Conservation (phyloP, 1,140 invertebrate species). For the Cecropterus lyciades region DNA sequence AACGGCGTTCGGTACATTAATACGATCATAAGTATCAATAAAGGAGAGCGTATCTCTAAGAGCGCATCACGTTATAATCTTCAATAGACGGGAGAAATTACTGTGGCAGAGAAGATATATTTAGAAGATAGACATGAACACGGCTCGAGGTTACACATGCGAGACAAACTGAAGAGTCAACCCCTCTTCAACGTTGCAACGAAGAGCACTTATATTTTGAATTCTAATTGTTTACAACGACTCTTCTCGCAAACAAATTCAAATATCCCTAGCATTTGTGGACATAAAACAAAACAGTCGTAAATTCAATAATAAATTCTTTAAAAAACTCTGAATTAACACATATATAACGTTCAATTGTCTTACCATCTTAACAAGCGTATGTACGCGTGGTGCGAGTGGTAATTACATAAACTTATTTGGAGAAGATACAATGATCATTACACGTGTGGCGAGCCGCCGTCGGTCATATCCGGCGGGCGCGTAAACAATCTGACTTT, state of each 20-base stretch:
- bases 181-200: conserved; percentile 37
- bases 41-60: conserved; percentile 13
- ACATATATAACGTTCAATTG: too few relatives aligned
- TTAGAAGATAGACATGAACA: conserved; percentile 47
- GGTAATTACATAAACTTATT: conserved; percentile 29
- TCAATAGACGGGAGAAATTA: conserved; percentile 34
- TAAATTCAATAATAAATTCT: too few relatives aligned
- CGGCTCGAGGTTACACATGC: conserved; percentile 44
- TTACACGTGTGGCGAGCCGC: conserved; percentile 63
- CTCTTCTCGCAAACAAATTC: conserved; percentile 19
- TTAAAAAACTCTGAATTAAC: too few relatives aligned
- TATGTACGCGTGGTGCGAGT: too few relatives aligned
- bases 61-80: conserved; percentile 29
- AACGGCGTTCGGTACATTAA: neutral
- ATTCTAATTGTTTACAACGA: conserved; percentile 42
- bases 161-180: conserved; percentile 44
- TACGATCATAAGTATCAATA: conserved; percentile 22
- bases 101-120: conserved; percentile 38
- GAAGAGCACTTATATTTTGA: conserved; percentile 47
- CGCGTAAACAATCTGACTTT: conserved; percentile 75
- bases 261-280: neutral
- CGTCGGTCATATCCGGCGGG: conserved; percentile 66
- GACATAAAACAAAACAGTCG: too few relatives aligned
- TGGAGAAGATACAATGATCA: conserved; percentile 54
- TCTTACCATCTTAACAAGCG: too few relatives aligned